Base-by-base conservation (phyloP, 2,888 invertebrate genomes). In the Ectemnius continuus region DNA sequence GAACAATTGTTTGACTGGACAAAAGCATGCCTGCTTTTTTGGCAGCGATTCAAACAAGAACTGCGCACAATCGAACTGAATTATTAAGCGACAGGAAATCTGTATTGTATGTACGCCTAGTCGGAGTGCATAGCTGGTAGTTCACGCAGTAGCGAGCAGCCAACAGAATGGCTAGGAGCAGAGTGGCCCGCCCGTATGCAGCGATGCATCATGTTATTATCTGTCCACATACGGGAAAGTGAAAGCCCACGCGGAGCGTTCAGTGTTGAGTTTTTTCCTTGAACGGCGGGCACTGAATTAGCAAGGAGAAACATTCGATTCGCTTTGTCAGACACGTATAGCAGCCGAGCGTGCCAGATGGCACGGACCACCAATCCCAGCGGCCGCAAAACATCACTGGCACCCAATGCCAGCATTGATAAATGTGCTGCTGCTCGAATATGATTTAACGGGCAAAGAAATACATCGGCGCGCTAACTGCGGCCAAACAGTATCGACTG, bases 311-410 rank as follows among this genome's bases (percentile, higher is more conserved):
- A 72, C 60, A 45, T 64, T 45, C 61, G 13, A 61, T 58, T 68
- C 16, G 52, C 63, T 66, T 65, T 66, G 66, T 75, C 67, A 48
- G 66, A 36, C 66, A 26, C 57, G 36, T 36, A 36, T 6, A 36
- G 16, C 26, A 52, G 11, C 61, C 63, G 48, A 45, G 67, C 52
- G 75, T 72, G 69, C 68, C 75, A 75, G 69, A 73, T 76, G 76
- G 76, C 70, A 61, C 59, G 58, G 36, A 4, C 63, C 46, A 52
- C 46, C 64, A 58, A 64, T 62, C 62, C 45, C 47, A 36, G 61
- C 45, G 46, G 16, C 63, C 67, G 70, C 70, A 67, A 69, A 70
- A 75, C 68, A 68, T 48, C 56, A 56, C 59, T 58, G 18, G n/a
- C 20, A 59, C 65, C 61, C 61, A 70, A 57, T n/a, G 64, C 36